A percentile compares a stretch with the other conserved stretches of the same genome.
These are phyloP conservation scores for Platyrinchus mystaceus DNA, from an alignment of 2,797 vertebrate species.

Conservation along the genomic window DNA sequence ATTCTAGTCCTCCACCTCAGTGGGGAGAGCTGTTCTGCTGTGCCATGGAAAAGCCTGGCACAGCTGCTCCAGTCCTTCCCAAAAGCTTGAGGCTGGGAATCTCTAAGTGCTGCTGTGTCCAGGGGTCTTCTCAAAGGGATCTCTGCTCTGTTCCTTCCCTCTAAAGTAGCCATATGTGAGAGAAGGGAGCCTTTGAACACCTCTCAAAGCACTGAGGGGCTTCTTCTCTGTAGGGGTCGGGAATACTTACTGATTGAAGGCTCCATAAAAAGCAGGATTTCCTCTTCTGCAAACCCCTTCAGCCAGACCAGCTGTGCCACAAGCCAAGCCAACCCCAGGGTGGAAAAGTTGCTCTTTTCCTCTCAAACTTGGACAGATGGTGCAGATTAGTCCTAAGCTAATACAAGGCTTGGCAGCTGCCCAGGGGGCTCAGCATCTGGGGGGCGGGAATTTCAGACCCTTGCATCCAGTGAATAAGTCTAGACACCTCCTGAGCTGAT, in stretches of 20 bases:
- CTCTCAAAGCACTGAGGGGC: not conserved
- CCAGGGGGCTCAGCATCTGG: not conserved
- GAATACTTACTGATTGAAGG: not conserved
- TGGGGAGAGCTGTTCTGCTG: not conserved
- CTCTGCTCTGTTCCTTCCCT: not conserved
- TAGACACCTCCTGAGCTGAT: not conserved
- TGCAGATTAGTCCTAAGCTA: not conserved
- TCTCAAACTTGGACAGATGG: not conserved
- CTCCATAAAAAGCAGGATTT: not conserved
- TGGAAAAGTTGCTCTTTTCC: not conserved
- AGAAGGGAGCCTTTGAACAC: not conserved
- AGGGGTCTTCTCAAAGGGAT: not conserved
- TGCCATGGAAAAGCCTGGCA: not conserved
- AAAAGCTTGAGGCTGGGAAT: not conserved
- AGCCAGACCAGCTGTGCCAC: not conserved
- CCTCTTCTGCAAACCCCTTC: not conserved
- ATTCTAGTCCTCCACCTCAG: not conserved
- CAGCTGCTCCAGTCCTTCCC: not conserved
- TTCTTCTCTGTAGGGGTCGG: not conserved
- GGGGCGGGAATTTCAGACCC: not conserved
- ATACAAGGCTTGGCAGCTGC: not conserved
- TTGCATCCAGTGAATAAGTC: not conserved
- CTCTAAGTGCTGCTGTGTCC: not conserved
- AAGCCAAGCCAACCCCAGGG: not conserved
- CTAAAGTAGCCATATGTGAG: not conserved